Conservation (phyloP, 2,797 vertebrate species). For the Lepus townsendii region DNA sequence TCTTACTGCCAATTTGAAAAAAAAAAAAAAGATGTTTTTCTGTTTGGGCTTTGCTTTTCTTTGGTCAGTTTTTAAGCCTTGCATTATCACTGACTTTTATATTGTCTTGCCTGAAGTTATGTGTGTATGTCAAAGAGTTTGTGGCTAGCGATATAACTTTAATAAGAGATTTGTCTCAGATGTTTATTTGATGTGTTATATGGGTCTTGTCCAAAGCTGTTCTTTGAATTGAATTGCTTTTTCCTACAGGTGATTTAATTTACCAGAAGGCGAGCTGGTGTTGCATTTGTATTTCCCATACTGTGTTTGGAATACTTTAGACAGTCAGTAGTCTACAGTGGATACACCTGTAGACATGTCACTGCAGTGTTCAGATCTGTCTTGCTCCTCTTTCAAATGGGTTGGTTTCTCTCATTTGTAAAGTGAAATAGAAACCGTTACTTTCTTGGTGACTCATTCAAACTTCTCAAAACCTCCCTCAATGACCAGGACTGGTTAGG, state of each 20-base stretch:
- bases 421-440: neutral
- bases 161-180: neutral
- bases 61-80: conserved; percentile 9
- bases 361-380: neutral
- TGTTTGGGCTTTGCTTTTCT: conserved; percentile 22
- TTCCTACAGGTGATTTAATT: neutral
- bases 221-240: neutral
- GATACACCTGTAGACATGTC: neutral
- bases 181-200: neutral
- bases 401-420: neutral
- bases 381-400: neutral
- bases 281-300: neutral
- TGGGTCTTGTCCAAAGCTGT: neutral
- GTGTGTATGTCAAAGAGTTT: neutral
- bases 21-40: neutral
- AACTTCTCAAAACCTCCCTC: neutral
- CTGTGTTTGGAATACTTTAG: neutral
- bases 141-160: neutral
- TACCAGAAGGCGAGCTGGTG: neutral
- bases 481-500: neutral
- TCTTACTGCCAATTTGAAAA: neutral
- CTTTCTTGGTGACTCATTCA: neutral
- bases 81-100: neutral
- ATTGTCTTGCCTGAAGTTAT: conserved; percentile 13
- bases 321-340: neutral